Percentiles rank a stretch among this genome's conserved stretches.
Conservation (phyloP, 2,113 vertebrate genomes). For the Oxyruncus cristatus region DNA sequence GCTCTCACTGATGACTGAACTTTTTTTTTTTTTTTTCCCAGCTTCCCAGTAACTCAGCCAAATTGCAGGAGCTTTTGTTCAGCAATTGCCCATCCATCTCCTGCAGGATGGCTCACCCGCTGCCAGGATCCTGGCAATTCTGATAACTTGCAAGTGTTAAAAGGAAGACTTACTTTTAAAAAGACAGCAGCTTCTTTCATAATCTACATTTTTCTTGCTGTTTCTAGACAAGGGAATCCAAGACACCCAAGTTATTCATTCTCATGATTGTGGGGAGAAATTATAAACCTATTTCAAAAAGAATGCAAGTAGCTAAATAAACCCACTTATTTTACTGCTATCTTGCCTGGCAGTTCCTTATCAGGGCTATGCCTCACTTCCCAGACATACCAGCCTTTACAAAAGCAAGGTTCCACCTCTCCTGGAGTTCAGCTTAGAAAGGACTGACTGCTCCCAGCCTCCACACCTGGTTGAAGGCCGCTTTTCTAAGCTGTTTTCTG, state of each 20-base stretch:
- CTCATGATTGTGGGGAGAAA: background rate
- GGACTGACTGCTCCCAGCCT: background rate
- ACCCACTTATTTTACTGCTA: background rate
- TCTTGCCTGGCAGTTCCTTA: background rate
- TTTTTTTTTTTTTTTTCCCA: background rate
- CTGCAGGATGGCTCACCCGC: background rate
- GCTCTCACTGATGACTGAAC: background rate
- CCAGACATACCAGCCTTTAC: background rate
- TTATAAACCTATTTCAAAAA: background rate
- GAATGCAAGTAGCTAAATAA: background rate
- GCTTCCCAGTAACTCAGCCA: background rate
- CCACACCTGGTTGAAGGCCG: background rate
- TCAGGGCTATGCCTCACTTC: background rate
- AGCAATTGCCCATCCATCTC: background rate
- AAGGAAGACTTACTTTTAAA: background rate
- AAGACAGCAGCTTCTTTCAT: background rate
- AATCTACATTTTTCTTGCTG: background rate
- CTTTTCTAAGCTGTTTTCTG: background rate
- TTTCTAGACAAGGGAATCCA: background rate
- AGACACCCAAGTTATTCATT: background rate
- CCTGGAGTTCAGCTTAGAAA: background rate
- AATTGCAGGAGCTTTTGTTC: constrained; percentile 28
- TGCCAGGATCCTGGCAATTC: background rate
- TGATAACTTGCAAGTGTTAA: constrained; percentile 9
- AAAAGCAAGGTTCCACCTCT: background rate